Percentiles rank a stretch among this genome's conserved stretches.
Evolutionary conservation across 2,888 invertebrate species (phyloP).

Genomic region (Conops quadrifasciatus): DNA sequence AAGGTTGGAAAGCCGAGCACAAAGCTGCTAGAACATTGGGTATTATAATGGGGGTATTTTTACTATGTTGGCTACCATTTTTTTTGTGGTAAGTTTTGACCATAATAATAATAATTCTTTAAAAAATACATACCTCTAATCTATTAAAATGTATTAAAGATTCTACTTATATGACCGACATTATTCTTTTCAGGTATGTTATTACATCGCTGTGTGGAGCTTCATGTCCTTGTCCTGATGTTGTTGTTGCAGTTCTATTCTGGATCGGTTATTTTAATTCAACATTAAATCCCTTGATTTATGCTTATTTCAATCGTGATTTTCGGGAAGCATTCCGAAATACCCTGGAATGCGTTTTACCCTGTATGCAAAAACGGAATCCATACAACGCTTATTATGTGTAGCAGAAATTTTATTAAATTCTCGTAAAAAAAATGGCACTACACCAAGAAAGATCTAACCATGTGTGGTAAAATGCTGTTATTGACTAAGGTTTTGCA

Average conservation of each 20-base stretch:
- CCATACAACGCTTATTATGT: slow-evolving; percentile 66
- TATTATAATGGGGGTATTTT: slow-evolving; percentile 95
- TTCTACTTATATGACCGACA: background rate
- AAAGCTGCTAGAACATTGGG: slow-evolving; percentile 95
- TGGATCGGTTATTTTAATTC: slow-evolving; percentile 99
- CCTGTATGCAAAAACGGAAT: slow-evolving; percentile 71
- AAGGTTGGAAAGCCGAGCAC: slow-evolving; percentile 88
- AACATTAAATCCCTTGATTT: slow-evolving; percentile 92
- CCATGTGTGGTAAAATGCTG: too few relatives aligned
- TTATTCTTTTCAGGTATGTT: slow-evolving; percentile 75
- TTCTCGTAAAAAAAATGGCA: background rate
- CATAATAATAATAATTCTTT: background rate
- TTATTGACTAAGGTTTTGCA: too few relatives aligned
- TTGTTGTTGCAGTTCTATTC: slow-evolving; percentile 90
- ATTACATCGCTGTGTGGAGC: slow-evolving; percentile 84
- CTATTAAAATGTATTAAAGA: background rate
- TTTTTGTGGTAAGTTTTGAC: slow-evolving; percentile 84
- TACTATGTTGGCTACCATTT: slow-evolving; percentile 95
- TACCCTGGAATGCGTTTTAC: slow-evolving; percentile 85
- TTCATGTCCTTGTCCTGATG: slow-evolving; percentile 84
- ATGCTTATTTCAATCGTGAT: slow-evolving; percentile 95
- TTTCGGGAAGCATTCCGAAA: slow-evolving; percentile 96
- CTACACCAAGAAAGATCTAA: background rate
- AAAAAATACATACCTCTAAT: background rate
- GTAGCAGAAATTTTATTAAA: slow-evolving; percentile 50